These are phyloP conservation scores for Diacarnus erythraeanus DNA, from an alignment of 37 sponge, comb jelly and placozoan genomes.

Conservation along the genomic window DNA sequence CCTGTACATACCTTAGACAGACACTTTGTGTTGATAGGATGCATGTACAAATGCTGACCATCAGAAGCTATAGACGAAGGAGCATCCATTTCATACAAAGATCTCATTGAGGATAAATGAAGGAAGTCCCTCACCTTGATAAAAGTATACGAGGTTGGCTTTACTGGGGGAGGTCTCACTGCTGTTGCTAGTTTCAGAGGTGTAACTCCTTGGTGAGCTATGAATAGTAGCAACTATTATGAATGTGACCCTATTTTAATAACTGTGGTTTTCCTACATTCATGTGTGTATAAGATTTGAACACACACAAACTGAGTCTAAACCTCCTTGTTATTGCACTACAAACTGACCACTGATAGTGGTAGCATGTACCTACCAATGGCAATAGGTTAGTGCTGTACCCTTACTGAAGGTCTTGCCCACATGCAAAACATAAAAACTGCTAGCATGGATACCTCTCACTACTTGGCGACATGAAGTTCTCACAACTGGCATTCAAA, in stretches of 20 bases:
- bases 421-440: neutral
- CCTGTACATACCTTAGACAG: constrained; percentile 50
- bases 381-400: constrained; percentile 8
- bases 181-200: neutral
- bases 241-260: no score
- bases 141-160: neutral
- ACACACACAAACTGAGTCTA: no score
- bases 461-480: neutral
- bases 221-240: neutral
- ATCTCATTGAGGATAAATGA: neutral
- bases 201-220: constrained; percentile 5
- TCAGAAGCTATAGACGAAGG: constrained; percentile 59
- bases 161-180: neutral
- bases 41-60: constrained; percentile 91
- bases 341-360: constrained; percentile 8
- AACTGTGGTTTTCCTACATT: no score
- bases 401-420: neutral
- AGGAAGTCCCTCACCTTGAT: constrained; percentile 1
- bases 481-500: neutral
- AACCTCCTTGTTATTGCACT: constrained; percentile 1
- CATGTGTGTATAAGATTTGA: no score
- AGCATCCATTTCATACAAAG: neutral
- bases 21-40: constrained; percentile 79
- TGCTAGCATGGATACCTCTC: no score
- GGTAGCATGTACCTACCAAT: neutral